These are phyloP conservation scores for Neomonachus schauinslandi DNA, from an alignment of 2,113 vertebrate species.

Conservation along the genomic window DNA sequence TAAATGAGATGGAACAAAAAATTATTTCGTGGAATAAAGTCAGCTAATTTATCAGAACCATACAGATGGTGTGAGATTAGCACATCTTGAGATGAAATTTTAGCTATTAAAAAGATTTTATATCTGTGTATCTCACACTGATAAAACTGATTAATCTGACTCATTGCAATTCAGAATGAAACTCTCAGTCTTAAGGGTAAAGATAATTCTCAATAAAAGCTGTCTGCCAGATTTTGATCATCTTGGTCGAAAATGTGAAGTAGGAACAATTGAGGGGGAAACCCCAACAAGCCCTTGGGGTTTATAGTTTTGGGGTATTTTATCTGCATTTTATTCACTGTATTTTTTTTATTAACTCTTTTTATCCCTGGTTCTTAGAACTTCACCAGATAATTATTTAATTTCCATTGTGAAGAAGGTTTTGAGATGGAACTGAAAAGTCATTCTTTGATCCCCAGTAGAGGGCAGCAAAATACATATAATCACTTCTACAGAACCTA, in stretches of 20 bases:
- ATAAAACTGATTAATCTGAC: not conserved
- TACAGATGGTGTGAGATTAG: not conserved
- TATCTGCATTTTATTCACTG: not conserved
- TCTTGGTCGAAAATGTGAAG: not conserved
- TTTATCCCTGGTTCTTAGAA: not conserved
- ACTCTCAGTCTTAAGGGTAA: not conserved
- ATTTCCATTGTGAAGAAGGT: not conserved
- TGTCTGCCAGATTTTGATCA: not conserved
- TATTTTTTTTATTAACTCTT: not conserved
- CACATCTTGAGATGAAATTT: not conserved
- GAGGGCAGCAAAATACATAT: constrained; percentile 67
- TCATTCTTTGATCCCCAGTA: constrained; percentile 56
- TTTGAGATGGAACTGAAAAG: not conserved
- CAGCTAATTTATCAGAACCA: not conserved
- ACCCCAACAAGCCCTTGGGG: not conserved
- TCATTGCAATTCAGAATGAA: not conserved
- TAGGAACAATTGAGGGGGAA: not conserved
- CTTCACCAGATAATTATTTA: not conserved
- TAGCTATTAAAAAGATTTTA: not conserved
- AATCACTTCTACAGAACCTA: not conserved
- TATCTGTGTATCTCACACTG: not conserved
- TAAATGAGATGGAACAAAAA: not conserved
- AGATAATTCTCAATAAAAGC: not conserved
- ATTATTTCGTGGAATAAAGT: not conserved
- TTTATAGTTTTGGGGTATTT: not conserved